Evolutionary conservation across 1,140 invertebrate species (phyloP).

Genomic region (Chironomus tepperi): DNA sequence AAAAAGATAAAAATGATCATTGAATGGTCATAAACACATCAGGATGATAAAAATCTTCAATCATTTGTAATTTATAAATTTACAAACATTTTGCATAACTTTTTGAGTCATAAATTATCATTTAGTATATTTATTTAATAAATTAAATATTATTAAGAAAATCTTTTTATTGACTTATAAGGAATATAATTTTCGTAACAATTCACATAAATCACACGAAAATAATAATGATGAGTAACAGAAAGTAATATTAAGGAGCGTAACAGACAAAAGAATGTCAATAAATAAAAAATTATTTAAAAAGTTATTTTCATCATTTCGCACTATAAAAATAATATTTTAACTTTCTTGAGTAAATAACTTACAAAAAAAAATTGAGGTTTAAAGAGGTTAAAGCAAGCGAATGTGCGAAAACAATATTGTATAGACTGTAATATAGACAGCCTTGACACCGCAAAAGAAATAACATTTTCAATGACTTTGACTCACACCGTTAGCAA

Average conservation of each 20-base stretch:
- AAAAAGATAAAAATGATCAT: no score
- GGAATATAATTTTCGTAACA: background rate
- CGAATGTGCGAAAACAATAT: background rate
- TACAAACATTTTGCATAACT: no score
- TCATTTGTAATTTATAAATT: no score
- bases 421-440: background rate
- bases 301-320: background rate
- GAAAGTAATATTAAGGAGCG: background rate
- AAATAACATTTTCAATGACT: background rate
- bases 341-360: constrained; percentile 4
- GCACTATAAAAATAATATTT: background rate
- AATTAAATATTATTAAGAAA: background rate
- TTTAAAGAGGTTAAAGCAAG: background rate
- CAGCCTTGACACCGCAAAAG: constrained; percentile 15
- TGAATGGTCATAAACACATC: no score
- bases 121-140: background rate
- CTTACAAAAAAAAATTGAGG: background rate
- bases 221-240: background rate
- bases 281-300: constrained; percentile 4
- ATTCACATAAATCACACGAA: background rate
- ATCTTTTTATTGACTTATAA: background rate
- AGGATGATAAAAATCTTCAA: no score
- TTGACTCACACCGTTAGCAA: background rate
- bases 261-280: constrained; percentile 1
- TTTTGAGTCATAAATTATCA: no score